Evolutionary conservation across 37 sponge, comb jelly and placozoan genomes (phyloP), one percentile per base, ranked within the genome.

Genomic region (Crambe crambe): DNA sequence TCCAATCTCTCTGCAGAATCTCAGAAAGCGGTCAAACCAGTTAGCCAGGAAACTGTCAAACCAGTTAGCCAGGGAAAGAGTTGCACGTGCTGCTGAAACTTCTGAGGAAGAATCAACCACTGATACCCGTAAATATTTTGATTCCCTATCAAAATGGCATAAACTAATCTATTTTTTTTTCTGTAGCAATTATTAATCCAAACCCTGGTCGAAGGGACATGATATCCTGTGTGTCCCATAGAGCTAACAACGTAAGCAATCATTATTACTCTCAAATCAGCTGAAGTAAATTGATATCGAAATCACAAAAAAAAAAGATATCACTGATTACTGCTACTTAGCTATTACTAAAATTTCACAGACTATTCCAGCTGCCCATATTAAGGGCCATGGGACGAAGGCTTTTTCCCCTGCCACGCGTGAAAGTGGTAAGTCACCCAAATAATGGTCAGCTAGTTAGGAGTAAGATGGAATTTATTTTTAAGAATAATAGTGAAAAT

Each of bases 341-440:
- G n/a, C n/a, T n/a, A n/a, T n/a, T n/a, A n/a, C n/a, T n/a, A n/a
- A n/a, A n/a, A n/a, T 39, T 47, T 18, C 72, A 23, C 37, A 83
- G 84, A 77, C 58, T 31, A 64, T 70, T 34, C 79, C 86, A 35
- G 86, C 86, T 78, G 86, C 86, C 27, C 86, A 85, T 56, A 73
- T 85, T 39, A 78, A 71, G 70, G 86, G 79, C 56, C 66, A 21
- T 43, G 64, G 73, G 21, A 39, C 25, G 1, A 59, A 21, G 58
- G 37, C 29, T 23, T 26, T 60, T 60, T 4, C 61, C 23, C 27
- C 25, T 4, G 26, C 61, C 39, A 31, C 21, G 23, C 20, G 1
- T 21, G 3, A 1, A 51, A 51, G 10, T 35, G n/a, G n/a, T n/a
- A n/a, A n/a, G n/a, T n/a, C n/a, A n/a, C n/a, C n/a, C n/a, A n/a